A percentile compares a stretch with the other conserved stretches of the same genome.
These are phyloP conservation scores for Cebidichthys violaceus DNA, from an alignment of 2,113 vertebrate genomes.

Conservation along the genomic window DNA sequence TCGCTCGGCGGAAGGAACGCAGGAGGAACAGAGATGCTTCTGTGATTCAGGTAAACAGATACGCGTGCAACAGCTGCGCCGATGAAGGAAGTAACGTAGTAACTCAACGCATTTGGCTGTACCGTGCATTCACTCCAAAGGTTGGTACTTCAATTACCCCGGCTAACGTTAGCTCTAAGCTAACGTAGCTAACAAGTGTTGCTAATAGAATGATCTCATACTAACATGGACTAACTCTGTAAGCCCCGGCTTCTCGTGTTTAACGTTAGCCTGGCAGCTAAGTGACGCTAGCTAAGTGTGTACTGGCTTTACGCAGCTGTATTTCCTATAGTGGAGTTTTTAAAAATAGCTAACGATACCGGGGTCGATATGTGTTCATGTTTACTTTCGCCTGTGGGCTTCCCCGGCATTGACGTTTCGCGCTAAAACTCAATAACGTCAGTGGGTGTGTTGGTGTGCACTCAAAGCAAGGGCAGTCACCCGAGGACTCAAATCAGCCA, in stretches of 20 bases:
- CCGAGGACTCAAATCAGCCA: no score
- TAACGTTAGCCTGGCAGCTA: background rate
- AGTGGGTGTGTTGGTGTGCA: slow-evolving; percentile 27
- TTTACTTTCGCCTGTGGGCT: slow-evolving; percentile 30
- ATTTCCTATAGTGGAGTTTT: background rate
- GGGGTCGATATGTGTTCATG: slow-evolving; percentile 12
- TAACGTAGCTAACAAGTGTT: slow-evolving; percentile 47
- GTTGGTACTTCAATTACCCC: slow-evolving; percentile 29
- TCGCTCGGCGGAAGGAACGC: slow-evolving; percentile 38
- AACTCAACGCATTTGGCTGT: background rate
- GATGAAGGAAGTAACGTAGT: slow-evolving; percentile 15
- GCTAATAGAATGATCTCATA: background rate
- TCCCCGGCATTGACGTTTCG: slow-evolving; percentile 51
- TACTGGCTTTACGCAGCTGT: background rate
- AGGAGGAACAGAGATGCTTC: background rate
- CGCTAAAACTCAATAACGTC: slow-evolving; percentile 67
- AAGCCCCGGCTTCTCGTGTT: fast-evolving
- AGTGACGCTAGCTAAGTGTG: no score
- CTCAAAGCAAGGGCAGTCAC: slow-evolving; percentile 17
- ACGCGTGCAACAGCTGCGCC: background rate
- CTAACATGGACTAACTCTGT: background rate
- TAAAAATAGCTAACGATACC: slow-evolving; percentile 20
- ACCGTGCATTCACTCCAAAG: slow-evolving; percentile 7
- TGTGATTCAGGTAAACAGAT: background rate
- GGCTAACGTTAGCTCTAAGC: slow-evolving; percentile 38